These are phyloP conservation scores for Lepeophtheirus salmonis DNA, from an alignment of 1,140 invertebrate species.

Conservation along the genomic window DNA sequence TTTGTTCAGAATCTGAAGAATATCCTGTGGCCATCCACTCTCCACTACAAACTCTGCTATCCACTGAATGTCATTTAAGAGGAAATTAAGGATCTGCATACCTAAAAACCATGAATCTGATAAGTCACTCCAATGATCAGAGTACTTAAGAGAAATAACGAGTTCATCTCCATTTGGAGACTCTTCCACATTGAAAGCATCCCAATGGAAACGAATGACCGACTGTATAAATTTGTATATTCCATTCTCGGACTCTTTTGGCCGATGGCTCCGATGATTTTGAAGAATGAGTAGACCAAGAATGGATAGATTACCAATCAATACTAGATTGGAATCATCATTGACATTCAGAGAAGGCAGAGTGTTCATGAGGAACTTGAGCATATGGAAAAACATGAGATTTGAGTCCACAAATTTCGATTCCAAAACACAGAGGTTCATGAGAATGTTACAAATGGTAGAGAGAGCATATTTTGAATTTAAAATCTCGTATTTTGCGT, in stretches of 20 bases:
- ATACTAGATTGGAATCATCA: not conserved
- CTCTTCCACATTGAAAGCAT: conserved; percentile 63
- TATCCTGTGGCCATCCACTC: conserved; percentile 23
- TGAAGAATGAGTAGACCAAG: conserved; percentile 61
- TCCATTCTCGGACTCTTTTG: conserved; percentile 66
- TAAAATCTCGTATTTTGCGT: conserved; percentile 16
- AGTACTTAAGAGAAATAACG: conserved; percentile 62
- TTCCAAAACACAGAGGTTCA: conserved; percentile 76
- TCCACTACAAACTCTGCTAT: conserved; percentile 22
- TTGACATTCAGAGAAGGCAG: conserved; percentile 45
- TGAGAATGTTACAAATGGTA: conserved; percentile 69
- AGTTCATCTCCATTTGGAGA: conserved; percentile 54
- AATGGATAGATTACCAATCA: conserved; percentile 50
- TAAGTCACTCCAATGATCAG: conserved; percentile 64
- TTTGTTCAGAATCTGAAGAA: conserved; percentile 19
- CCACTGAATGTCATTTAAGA: conserved; percentile 37
- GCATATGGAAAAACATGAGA: conserved; percentile 31
- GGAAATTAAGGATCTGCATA: conserved; percentile 68
- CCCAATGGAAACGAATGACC: conserved; percentile 73
- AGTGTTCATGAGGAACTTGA: conserved; percentile 69
- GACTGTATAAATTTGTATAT: conserved; percentile 55
- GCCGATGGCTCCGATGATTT: conserved; percentile 44
- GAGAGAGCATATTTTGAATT: conserved; percentile 42
- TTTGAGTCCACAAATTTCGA: conserved; percentile 31
- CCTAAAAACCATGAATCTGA: conserved; percentile 80